phyloP scores from a whole-genome alignment of 2,113 vertebrate species.

The Perca flavescens region DNA sequence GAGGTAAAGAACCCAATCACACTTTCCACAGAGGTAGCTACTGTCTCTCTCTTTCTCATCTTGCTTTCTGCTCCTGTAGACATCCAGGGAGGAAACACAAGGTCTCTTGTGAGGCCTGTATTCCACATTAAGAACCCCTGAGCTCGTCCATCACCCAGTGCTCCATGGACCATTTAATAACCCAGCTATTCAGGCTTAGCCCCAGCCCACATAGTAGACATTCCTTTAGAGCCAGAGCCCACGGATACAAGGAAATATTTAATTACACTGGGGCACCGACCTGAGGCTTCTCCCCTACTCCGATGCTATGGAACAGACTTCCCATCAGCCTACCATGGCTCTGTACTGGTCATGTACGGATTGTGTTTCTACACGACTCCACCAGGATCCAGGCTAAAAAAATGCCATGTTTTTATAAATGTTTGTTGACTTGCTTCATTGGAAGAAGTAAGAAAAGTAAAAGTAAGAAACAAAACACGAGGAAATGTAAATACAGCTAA shows the following conservation, averaged over 20 bases:
- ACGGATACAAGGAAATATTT: slow-evolving; percentile 63
- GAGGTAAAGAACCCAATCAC: slow-evolving; percentile 40
- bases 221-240: slow-evolving; percentile 62
- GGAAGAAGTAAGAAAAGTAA: neutral
- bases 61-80: slow-evolving; percentile 37
- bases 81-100: slow-evolving; percentile 31
- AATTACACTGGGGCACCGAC: slow-evolving; percentile 47
- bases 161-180: slow-evolving; percentile 56
- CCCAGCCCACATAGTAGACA: slow-evolving; percentile 62
- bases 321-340: neutral
- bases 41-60: slow-evolving; percentile 32
- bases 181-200: slow-evolving; percentile 43
- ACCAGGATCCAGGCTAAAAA: neutral
- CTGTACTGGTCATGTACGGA: neutral
- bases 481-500: neutral
- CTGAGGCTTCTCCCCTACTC: slow-evolving; percentile 29
- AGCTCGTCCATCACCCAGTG: slow-evolving; percentile 54
- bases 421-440: neutral
- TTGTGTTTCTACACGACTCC: neutral
- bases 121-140: slow-evolving; percentile 38
- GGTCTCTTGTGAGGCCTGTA: slow-evolving; percentile 38
- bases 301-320: slow-evolving; percentile 28
- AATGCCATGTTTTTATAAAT: neutral
- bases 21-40: slow-evolving; percentile 6
- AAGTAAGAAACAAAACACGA: neutral